Base-by-base conservation (phyloP, 2,888 invertebrate species). In the Sphinx pinastri region DNA sequence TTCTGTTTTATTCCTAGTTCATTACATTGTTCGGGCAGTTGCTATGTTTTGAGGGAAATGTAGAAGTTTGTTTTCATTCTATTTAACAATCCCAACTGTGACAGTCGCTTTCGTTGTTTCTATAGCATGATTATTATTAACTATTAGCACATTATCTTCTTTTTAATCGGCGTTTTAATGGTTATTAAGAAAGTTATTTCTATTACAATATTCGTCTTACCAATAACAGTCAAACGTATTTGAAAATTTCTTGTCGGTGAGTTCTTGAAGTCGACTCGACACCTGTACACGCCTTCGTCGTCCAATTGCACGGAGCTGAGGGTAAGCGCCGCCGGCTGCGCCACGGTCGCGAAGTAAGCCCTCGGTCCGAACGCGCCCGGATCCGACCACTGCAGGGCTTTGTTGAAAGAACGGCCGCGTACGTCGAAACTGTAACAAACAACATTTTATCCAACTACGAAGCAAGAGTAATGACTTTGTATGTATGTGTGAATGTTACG, bases 181-280 rank as follows among this genome's bases (percentile, higher is more conserved):
- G 38, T 8, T 38, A 38, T 8, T 38, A 38, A 38, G 0, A 38
- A 38, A 38, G 7, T 38, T 38, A 38, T 38, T 12, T 51, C 12
- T 51, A 51, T 51, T 10, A 4, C 13, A 51, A 73, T 68, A 58
- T 12, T n/a, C 68, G 54, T 94, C 97, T 96, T 94, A 98, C 98
- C 98, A 88, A 98, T 97, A 81, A 98, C 98, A 83, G 97, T 97
- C 78, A 98, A 95, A 87, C 97, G 97, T 88, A 98, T 97, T 84
- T 97, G 97, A 88, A 97, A 97, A 89, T 97, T 98, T 81, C 98
- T 96, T 14, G 98, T 98, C 49, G 98, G 98, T 11, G 98, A 97
- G 84, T 97, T 97, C 81, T 97, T 96, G 90, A 98, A 98, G 92
- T 98, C 98, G 51, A 98, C 98, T 74, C 98, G 95, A 89, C 98